phyloP scores from a whole-genome alignment of 1,140 invertebrate species.

The Ephestia elutella region DNA sequence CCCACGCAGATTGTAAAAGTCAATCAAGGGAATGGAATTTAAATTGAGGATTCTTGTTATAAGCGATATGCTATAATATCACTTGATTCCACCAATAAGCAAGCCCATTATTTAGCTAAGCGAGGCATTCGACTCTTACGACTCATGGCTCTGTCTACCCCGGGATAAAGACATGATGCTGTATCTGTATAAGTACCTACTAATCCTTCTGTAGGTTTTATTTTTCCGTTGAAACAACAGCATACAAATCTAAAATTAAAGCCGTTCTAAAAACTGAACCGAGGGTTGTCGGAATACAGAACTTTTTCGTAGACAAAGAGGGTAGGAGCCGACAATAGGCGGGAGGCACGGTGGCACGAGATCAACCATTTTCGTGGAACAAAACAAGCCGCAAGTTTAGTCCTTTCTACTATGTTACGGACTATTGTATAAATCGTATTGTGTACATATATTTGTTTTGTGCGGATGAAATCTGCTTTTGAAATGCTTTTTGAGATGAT shows the following conservation, averaged over 20 bases:
- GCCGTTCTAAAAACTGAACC: conserved; percentile 7
- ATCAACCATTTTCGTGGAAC: conserved; percentile 38
- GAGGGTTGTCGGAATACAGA: conserved; percentile 23
- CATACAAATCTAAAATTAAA: conserved; percentile 9
- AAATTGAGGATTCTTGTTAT: too few species aligned
- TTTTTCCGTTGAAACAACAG: background rate
- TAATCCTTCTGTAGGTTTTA: background rate
- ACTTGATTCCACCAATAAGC: too few species aligned
- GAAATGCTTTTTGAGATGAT: too few species aligned
- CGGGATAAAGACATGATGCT: too few species aligned
- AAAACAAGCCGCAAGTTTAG: conserved; percentile 32
- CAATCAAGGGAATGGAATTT: too few species aligned
- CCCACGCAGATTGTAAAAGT: too few species aligned
- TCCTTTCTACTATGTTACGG: conserved; percentile 12
- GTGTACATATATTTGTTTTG: background rate
- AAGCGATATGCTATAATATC: too few species aligned
- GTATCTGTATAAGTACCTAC: background rate
- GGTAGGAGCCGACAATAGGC: conserved; percentile 26
- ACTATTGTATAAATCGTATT: conserved; percentile 11
- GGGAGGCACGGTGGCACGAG: conserved; percentile 26
- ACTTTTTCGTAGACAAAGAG: conserved; percentile 35
- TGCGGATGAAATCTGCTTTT: too few species aligned
- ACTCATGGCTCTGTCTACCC: too few species aligned
- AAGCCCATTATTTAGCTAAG: too few species aligned
- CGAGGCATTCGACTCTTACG: too few species aligned